Evolutionary conservation across 2,888 invertebrate genomes (phyloP), one percentile per base, ranked within the genome.

Genomic region (Pyrocoelia pectoralis): DNA sequence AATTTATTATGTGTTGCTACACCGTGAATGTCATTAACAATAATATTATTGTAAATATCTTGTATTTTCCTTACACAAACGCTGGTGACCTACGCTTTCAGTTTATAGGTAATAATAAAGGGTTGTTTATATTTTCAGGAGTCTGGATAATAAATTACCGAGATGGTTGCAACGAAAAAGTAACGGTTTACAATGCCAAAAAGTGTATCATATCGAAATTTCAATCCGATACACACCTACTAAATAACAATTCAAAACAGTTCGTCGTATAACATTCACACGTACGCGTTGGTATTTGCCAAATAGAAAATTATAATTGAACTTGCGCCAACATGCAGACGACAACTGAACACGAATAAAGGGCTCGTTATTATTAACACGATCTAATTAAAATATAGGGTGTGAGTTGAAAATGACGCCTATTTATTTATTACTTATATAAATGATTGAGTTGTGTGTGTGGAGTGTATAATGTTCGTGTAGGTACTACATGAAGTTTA

Each of bases 1-100:
- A 43, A 43, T 43, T 43, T 43, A 43, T 43, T 43, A 43, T 13
- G 41, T 13, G 41, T 43, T 43, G 8, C 41, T 8, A 43, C 41
- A 43, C 41, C 2, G 14, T 15, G 9, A 4, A 15, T 43, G 15
- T 8, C 4, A 2, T 43, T 43, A 43, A 38, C 12, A 38, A 38
- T 38, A 38, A 8, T 38, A 38, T 38, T 38, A 38, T 38, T 3
- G n/a, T n/a, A n/a, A n/a, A n/a, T n/a, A n/a, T n/a, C n/a, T n/a
- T n/a, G n/a, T n/a, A n/a, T n/a, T n/a, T n/a, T n/a, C n/a, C 24
- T 24, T 24, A 3, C 24, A 24, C 24, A n/a, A n/a, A n/a, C n/a
- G n/a, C n/a, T n/a, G n/a, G n/a, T n/a, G 24, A 24, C 6, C 6
- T 24, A 24, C 24, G 24, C 24, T 6, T 24, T 24, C 24, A 5